Base-by-base conservation (phyloP, 1,140 invertebrate species). In the Panonychus citri region DNA sequence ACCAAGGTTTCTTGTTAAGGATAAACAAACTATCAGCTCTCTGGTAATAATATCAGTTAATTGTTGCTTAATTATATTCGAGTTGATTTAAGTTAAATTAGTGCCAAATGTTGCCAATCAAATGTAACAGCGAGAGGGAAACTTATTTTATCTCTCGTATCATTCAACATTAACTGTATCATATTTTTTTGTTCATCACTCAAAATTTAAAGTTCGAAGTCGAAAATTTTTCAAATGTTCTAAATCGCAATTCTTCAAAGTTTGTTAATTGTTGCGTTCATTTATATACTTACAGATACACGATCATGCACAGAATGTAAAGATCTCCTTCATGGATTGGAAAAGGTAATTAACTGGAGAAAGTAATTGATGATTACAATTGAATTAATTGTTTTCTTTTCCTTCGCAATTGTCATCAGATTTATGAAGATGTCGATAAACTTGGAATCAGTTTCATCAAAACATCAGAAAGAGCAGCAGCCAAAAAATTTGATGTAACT, bases 381-480 rank as follows among this genome's bases (percentile, higher is more conserved):
- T n/a, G 39, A 40, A 40, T 40, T 40, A 13, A 40, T 40, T 13
- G 13, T 40, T 40, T 40, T 21, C 19, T 21, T 24, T 21, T 26
- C 19, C 25, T 12, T 12, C 13, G 15, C 46, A 2, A 12, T 51
- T 51, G 12, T 17, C 15, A 70, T 15, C 49, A 51, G 49, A 91
- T 91, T 66, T 85, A 90, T 74, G 85, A 89, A 71, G 86, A 90
- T 70, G 88, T 85, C 53, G 85, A 89, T 71, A 80, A 81, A 39
- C 89, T 90, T 70, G 86, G 86, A 63, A 85, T 93, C 61, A 83
- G 87, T 70, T 87, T 91, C 72, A 85, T 90, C 58, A 91, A 91
- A 73, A 88, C 89, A 68, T 88, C 88, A 75, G 88, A 93, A 73
- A 89, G 90, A 76, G 77, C 86, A 72, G 75, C 87, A 64, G 87